Conservation (phyloP, 2,113 vertebrate species). For the Dicaeum eximium region DNA sequence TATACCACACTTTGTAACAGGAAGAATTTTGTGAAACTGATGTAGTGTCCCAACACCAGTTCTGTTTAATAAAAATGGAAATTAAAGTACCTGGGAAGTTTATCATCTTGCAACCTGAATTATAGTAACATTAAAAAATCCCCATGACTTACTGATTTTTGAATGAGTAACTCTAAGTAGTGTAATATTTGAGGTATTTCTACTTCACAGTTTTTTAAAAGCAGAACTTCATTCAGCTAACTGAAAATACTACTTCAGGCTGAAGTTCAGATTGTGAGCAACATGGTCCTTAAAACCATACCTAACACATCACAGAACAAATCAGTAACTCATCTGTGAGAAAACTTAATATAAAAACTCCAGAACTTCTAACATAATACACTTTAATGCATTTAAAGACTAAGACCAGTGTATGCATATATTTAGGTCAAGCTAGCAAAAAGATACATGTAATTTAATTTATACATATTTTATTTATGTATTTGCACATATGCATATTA, state of each 20-base stretch:
- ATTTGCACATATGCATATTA: not conserved
- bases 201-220: not conserved
- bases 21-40: not conserved
- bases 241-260: not conserved
- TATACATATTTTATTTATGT: not conserved
- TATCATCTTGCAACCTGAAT: not conserved
- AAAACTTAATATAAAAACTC: not conserved
- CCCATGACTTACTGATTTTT: not conserved
- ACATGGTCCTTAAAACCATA: not conserved
- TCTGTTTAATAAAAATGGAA: not conserved
- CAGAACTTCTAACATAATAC: not conserved
- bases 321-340: rapidly evolving
- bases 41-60: not conserved
- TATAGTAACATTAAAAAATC: not conserved
- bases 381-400: not conserved
- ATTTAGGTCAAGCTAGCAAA: not conserved
- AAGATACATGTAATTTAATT: not conserved
- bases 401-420: not conserved
- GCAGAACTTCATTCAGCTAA: not conserved
- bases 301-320: not conserved
- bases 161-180: not conserved
- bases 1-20: not conserved
- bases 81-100: not conserved
- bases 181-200: not conserved
- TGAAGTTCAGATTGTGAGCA: not conserved